Base-by-base conservation (phyloP, 2,113 vertebrate genomes). In the Centropus unirufus region DNA sequence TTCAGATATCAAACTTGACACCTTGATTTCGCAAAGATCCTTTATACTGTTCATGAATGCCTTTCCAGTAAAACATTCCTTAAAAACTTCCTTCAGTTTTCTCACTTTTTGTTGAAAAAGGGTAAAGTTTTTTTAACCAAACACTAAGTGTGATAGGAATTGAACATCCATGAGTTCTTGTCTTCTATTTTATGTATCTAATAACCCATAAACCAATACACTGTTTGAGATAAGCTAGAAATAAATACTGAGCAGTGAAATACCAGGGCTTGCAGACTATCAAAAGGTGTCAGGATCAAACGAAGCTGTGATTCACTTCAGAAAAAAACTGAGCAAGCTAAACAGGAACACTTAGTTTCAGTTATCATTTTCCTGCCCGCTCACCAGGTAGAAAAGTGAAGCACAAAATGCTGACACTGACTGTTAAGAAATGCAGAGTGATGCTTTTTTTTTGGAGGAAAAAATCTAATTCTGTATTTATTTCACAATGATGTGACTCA, bases 321-420 rank as follows among this genome's bases (percentile, higher is more conserved):
- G 52, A 34, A 44, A 70, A 81, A 79, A 32, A 61, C 2, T 49
- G 51, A 93, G 80, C 86, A 86, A 90, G 86, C 63, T 75, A 10
- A 92, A 88, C 75, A 88, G 75, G 93, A 93, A 72, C 30, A 70
- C 36, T 77, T 55, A 72, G 69, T 80, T 88, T 88, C 75, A 83
- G 22, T 83, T 58, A 78, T 46, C 51, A 77, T 68, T 85, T 74
- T 90, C 42, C 89, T 85, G 39, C 74, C 85, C 70, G 90, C 75
- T 85, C 82, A 87, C 22, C 29, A 34, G 64, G 26, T 55, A 82
- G 57, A 23, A 22, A 92, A 72, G 15, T 26, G 32, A 87, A 85
- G 44, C 39, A 79, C 29, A 59, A 72, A 79, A 85, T 61, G 13
- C 46, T 74, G 83, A 46, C 51, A 39, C 22, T 69, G n/a, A 57